A percentile compares a stretch with the other conserved stretches of the same genome.
phyloP scores from a whole-genome alignment of 2,888 invertebrate genomes.

The Clanis bilineata region DNA sequence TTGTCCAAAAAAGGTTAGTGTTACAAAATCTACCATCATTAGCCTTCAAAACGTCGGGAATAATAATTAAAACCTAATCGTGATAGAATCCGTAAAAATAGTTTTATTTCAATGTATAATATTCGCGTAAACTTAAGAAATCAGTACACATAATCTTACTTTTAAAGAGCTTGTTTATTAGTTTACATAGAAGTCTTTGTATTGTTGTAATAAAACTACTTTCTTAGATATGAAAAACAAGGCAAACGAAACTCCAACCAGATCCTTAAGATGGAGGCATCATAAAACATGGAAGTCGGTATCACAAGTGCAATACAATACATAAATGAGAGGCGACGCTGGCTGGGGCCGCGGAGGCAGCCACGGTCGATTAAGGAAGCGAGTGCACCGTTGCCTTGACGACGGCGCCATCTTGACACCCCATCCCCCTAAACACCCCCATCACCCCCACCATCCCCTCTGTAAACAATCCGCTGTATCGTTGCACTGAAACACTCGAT shows the following conservation, averaged over 20 bases:
- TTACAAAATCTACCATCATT: no score
- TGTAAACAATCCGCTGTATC: constrained; percentile 78
- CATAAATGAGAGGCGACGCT: constrained; percentile 66
- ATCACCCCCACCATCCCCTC: constrained; percentile 49
- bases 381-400: constrained; percentile 79
- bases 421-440: constrained; percentile 34
- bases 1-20: no score
- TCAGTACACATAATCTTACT: no score
- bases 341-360: constrained; percentile 57
- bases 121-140: no score
- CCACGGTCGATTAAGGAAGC: constrained; percentile 82
- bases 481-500: constrained; percentile 81
- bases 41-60: no score
- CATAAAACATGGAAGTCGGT: constrained; percentile 56
- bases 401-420: constrained; percentile 79
- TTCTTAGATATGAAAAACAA: no score
- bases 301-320: constrained; percentile 74
- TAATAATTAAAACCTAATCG: no score
- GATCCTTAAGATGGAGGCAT: constrained; percentile 14
- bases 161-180: no score
- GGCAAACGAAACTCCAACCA: background rate
- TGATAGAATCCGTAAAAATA: no score
- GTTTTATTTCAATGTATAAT: no score
- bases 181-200: background rate
- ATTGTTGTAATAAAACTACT: background rate